phyloP scores from a whole-genome alignment of 2,888 invertebrate species.

The Aspidiotus rigidus region DNA sequence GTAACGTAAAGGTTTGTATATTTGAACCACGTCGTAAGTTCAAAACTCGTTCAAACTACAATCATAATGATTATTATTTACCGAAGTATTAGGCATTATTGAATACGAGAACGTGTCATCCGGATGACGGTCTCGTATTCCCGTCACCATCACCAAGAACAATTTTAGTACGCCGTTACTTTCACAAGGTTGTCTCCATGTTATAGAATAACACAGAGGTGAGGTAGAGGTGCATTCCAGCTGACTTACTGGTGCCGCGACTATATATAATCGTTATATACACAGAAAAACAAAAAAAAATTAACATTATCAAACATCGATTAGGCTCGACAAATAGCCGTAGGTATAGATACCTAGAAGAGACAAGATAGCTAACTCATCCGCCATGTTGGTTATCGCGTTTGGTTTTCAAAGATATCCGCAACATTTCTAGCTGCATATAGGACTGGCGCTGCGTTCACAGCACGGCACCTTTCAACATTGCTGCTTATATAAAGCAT shows the following conservation, averaged over 20 bases:
- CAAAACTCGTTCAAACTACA: background rate
- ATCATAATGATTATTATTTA: background rate
- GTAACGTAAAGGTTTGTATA: background rate
- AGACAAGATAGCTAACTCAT: too few species aligned
- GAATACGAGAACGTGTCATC: constrained; percentile 3
- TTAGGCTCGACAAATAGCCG: too few species aligned
- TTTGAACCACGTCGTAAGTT: background rate
- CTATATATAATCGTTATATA: too few species aligned
- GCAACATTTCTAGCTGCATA: too few species aligned
- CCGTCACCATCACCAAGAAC: background rate
- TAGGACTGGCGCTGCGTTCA: too few species aligned
- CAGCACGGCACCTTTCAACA: too few species aligned
- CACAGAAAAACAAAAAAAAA: too few species aligned
- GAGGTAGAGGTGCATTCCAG: background rate
- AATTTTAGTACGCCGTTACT: background rate
- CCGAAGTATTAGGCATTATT: background rate
- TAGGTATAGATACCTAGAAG: too few species aligned
- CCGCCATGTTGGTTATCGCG: too few species aligned
- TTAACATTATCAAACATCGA: too few species aligned
- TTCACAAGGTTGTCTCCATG: constrained; percentile 6
- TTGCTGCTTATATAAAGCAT: too few species aligned
- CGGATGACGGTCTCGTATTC: background rate
- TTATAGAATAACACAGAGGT: background rate
- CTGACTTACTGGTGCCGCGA: background rate
- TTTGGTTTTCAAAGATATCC: too few species aligned